Evolutionary conservation across 1,140 invertebrate genomes (phyloP).

Genomic region (Acromyrmex heyeri): DNA sequence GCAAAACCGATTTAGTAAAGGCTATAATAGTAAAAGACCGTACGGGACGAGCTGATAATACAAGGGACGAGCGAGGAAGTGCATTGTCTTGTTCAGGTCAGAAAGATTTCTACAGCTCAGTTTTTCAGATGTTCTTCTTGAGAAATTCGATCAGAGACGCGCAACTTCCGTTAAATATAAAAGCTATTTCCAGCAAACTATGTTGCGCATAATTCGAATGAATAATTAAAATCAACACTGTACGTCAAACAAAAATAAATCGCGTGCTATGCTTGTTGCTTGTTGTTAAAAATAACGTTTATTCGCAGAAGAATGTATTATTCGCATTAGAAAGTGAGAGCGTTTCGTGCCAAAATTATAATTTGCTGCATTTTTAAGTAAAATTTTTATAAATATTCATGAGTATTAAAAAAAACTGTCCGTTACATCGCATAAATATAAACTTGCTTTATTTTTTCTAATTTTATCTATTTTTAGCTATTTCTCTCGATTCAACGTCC

Average conservation of each 20-base stretch:
- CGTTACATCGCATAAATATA: neutral
- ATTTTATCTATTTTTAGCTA: constrained; percentile 30
- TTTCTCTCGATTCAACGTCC: neutral
- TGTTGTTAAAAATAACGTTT: constrained; percentile 38
- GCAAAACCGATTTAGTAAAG: constrained; percentile 76
- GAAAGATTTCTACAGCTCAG: constrained; percentile 64
- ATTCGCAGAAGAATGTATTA: constrained; percentile 3
- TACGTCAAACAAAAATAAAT: constrained; percentile 42
- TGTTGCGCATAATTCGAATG: constrained; percentile 52
- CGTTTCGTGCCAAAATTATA: neutral
- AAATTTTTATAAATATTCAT: neutral
- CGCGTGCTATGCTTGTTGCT: neutral
- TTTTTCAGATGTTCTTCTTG: constrained; percentile 63
- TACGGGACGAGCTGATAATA: constrained; percentile 69
- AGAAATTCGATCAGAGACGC: constrained; percentile 40
- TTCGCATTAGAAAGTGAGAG: neutral
- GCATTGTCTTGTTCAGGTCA: constrained; percentile 75
- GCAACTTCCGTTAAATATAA: constrained; percentile 32
- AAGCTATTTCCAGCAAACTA: constrained; percentile 23
- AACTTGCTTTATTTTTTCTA: neutral
- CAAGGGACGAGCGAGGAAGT: constrained; percentile 67
- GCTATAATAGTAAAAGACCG: constrained; percentile 72
- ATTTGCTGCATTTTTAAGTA: neutral
- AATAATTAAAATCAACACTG: constrained; percentile 34
- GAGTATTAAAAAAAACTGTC: neutral